A percentile compares a stretch with the other conserved stretches of the same genome.
phyloP scores from a whole-genome alignment of 1,140 invertebrate species.

The Chionoecetes opilio region DNA sequence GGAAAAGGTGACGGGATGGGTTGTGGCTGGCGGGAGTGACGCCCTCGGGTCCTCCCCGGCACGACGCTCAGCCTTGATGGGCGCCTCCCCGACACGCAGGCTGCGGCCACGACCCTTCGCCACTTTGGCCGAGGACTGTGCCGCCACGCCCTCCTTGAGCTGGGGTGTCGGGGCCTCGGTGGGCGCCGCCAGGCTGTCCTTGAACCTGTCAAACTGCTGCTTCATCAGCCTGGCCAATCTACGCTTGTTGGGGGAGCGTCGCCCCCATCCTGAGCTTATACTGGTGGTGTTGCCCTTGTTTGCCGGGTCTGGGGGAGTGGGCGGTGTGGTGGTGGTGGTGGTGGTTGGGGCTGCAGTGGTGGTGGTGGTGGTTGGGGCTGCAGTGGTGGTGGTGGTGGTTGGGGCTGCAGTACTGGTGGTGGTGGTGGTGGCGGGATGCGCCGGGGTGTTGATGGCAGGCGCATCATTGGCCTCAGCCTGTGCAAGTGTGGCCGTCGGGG shows the following conservation, averaged over 20 bases:
- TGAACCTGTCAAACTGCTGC: slow-evolving; percentile 67
- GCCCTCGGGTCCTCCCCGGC: slow-evolving; percentile 74
- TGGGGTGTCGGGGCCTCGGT: neutral
- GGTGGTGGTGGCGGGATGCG: neutral
- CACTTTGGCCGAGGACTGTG: too few species aligned
- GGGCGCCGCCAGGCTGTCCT: slow-evolving; percentile 35
- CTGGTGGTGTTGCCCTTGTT: neutral
- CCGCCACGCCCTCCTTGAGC: neutral
- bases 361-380: neutral
- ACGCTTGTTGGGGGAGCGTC: neutral
- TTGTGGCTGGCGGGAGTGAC: slow-evolving; percentile 60
- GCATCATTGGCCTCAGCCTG: too few species aligned
- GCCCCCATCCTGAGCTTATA: neutral
- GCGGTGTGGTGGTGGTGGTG: neutral
- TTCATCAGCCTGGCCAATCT: slow-evolving; percentile 62
- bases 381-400: neutral
- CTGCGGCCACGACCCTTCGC: neutral
- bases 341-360: neutral
- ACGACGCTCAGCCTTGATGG: slow-evolving; percentile 55
- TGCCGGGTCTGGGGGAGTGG: neutral
- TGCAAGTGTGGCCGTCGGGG: neutral
- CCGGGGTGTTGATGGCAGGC: too few species aligned
- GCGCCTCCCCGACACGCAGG: slow-evolving; percentile 55
- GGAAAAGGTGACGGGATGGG: slow-evolving; percentile 72
- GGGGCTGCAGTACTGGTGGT: neutral